A percentile compares a stretch with the other conserved stretches of the same genome.
Evolutionary conservation across 2,113 vertebrate species (phyloP).

Genomic region (Rhea americana): DNA sequence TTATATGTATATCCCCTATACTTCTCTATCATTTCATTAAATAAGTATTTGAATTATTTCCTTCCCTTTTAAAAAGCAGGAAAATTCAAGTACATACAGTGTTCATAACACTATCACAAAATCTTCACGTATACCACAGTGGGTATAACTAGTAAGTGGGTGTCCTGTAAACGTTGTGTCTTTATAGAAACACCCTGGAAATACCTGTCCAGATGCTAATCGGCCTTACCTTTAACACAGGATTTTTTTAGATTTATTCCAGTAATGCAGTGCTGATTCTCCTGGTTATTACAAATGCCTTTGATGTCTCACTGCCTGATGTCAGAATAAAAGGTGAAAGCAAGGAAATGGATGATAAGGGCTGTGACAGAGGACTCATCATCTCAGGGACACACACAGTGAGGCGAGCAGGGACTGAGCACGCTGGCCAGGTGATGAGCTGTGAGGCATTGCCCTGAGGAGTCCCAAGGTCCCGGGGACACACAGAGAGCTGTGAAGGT

Average conservation of each 20-base stretch:
- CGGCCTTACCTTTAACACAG: not conserved
- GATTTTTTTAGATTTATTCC: not conserved
- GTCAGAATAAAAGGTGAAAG: not conserved
- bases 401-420: not conserved
- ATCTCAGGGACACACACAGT: not conserved
- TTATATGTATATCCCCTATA: not conserved
- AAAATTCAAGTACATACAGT: not conserved
- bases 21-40: not conserved
- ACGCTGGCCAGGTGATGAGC: not conserved
- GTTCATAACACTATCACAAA: not conserved
- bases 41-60: not conserved
- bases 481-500: not conserved
- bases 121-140: not conserved
- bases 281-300: not conserved
- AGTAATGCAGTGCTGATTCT: not conserved
- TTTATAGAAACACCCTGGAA: not conserved
- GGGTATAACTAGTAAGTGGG: not conserved
- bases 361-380: not conserved
- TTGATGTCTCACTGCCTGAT: not conserved
- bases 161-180: not conserved
- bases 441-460: accelerated
- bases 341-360: not conserved
- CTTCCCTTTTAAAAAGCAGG: not conserved
- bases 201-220: not conserved
- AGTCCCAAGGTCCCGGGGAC: not conserved